Percentiles rank a stretch among this genome's conserved stretches.
Conservation (phyloP, 1,140 invertebrate genomes). For the Hypsibius dujardini region DNA sequence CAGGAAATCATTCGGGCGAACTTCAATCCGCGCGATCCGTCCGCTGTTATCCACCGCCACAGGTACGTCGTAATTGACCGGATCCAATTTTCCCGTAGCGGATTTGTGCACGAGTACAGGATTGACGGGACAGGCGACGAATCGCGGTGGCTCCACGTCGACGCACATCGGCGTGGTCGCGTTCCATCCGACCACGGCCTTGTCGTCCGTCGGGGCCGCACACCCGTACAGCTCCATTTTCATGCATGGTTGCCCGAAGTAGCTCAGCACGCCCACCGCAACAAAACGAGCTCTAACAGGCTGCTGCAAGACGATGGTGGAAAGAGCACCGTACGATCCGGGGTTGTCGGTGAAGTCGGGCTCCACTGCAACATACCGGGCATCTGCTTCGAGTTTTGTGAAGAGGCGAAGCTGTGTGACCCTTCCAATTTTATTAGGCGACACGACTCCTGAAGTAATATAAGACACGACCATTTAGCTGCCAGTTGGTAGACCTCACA, state of each 20-base stretch:
- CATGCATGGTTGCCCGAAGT: constrained; percentile 84
- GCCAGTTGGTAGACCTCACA: no score
- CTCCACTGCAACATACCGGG: neutral
- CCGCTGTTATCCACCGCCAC: constrained; percentile 82
- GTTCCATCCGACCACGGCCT: constrained; percentile 71
- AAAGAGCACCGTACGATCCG: constrained; percentile 79
- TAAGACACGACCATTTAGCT: no score
- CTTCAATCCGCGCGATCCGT: constrained; percentile 70
- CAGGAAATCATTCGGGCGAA: constrained; percentile 70
- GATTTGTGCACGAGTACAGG: constrained; percentile 74
- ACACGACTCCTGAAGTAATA: constrained; percentile 26
- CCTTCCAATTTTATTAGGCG: constrained; percentile 27
- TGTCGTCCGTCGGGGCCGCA: constrained; percentile 49
- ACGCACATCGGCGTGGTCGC: constrained; percentile 82
- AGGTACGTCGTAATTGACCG: constrained; percentile 79
- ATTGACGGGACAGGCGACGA: constrained; percentile 82
- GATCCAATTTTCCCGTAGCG: constrained; percentile 59
- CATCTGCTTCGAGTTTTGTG: neutral
- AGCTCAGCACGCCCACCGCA: constrained; percentile 76
- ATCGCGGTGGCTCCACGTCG: constrained; percentile 84
- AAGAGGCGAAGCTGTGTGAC: constrained; percentile 25
- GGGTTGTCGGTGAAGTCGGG: constrained; percentile 49
- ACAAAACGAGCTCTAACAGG: constrained; percentile 80
- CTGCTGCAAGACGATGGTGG: constrained; percentile 82
- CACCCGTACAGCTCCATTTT: constrained; percentile 92